Evolutionary conservation across 2,888 invertebrate genomes (phyloP).

Genomic region (Archips crataeganus): DNA sequence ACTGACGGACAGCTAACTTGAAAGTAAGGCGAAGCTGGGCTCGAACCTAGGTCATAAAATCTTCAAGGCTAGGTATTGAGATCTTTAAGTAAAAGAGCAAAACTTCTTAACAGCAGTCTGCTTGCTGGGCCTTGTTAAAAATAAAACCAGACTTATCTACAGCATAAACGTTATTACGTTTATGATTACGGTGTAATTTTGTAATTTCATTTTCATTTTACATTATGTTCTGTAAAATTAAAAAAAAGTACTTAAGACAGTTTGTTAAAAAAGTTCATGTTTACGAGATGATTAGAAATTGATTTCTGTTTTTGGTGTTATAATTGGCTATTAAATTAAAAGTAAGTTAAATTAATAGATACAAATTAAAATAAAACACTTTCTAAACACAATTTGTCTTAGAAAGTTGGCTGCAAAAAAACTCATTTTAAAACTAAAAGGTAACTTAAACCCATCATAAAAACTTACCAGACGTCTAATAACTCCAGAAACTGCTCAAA

Average conservation of each 20-base stretch:
- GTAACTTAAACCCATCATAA: slow-evolving; percentile 39
- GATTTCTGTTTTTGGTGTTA: too few relatives aligned
- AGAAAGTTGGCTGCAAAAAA: neutral
- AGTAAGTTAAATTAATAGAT: too few relatives aligned
- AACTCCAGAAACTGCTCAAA: slow-evolving; percentile 62
- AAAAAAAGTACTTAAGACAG: neutral
- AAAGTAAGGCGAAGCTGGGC: slow-evolving; percentile 38
- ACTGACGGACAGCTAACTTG: slow-evolving; percentile 27
- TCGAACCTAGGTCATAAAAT: slow-evolving; percentile 44
- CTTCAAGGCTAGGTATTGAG: slow-evolving; percentile 45
- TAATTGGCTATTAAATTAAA: too few relatives aligned
- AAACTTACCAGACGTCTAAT: slow-evolving; percentile 59
- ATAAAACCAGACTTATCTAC: slow-evolving; percentile 52
- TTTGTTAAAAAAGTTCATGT: neutral
- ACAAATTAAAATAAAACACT: neutral
- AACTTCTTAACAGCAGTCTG: slow-evolving; percentile 50
- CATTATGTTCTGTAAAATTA: neutral
- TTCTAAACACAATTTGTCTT: neutral
- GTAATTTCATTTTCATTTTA: slow-evolving; percentile 5
- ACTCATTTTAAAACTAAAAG: neutral
- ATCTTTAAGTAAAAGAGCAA: slow-evolving; percentile 48
- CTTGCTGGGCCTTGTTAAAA: slow-evolving; percentile 49
- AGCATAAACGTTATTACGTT: slow-evolving; percentile 42
- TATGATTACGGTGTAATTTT: slow-evolving; percentile 28
- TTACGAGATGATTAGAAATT: too few relatives aligned